phyloP scores from a whole-genome alignment of 2,113 vertebrate species.

The Corythornis vintsioides region DNA sequence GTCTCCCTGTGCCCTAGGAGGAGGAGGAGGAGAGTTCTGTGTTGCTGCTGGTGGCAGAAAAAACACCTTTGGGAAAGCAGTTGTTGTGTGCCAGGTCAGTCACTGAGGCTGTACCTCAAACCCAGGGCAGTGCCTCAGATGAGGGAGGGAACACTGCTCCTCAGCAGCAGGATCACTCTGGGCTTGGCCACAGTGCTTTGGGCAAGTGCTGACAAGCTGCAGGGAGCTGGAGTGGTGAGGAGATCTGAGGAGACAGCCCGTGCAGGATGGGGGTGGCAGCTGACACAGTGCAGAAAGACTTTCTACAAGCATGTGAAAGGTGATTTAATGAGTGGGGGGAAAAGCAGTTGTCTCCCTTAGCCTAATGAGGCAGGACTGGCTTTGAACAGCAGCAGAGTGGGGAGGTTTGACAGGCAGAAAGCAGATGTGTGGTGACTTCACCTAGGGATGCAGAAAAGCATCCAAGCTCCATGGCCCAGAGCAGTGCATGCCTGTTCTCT shows the following conservation, averaged over 20 bases:
- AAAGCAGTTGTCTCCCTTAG: background rate
- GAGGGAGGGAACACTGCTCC: background rate
- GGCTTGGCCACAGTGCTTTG: background rate
- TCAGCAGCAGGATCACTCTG: background rate
- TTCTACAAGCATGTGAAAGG: background rate
- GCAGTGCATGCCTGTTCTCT: background rate
- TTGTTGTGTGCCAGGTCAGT: background rate
- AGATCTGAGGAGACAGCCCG: background rate
- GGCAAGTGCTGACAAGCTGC: background rate
- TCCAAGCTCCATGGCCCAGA: background rate
- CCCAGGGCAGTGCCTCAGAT: too few species aligned
- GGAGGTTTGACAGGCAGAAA: background rate
- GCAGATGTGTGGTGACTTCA: background rate
- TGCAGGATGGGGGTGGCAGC: background rate
- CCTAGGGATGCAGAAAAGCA: background rate
- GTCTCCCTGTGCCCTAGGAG: background rate
- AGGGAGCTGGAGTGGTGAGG: background rate
- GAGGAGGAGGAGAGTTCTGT: background rate
- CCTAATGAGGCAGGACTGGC: background rate
- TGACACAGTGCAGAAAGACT: background rate
- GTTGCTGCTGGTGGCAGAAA: background rate
- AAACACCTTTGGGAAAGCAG: background rate
- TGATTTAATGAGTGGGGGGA: background rate
- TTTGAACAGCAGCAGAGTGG: background rate
- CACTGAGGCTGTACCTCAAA: background rate